A percentile compares a stretch with the other conserved stretches of the same genome.
phyloP scores from a whole-genome alignment of 2,113 vertebrate genomes.

The Oophaga pumilio region DNA sequence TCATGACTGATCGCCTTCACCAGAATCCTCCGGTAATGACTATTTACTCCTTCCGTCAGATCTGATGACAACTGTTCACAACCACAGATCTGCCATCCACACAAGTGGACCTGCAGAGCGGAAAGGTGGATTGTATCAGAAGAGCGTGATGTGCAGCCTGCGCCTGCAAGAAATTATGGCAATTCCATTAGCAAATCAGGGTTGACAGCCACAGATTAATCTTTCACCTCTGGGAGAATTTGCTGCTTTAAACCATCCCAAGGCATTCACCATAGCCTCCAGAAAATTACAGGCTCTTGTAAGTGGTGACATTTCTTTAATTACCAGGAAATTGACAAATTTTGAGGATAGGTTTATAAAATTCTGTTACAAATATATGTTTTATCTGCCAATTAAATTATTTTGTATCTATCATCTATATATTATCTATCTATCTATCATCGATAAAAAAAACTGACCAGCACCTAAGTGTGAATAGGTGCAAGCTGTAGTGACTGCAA shows the following conservation, averaged over 20 bases:
- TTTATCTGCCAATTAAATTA: neutral
- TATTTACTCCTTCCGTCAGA: neutral
- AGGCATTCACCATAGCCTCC: slow-evolving; percentile 21
- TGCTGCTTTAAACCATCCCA: slow-evolving; percentile 16
- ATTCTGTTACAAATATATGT: neutral
- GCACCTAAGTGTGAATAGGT: too few relatives aligned
- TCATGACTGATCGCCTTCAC: neutral
- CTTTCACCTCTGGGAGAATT: slow-evolving; percentile 41
- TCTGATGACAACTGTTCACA: neutral
- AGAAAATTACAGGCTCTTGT: slow-evolving; percentile 33
- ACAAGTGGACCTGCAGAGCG: neutral
- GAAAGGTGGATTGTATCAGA: neutral
- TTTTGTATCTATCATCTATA: neutral
- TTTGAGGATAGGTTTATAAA: slow-evolving; percentile 4
- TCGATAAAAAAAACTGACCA: neutral
- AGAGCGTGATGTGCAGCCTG: neutral
- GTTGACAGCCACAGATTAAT: slow-evolving; percentile 33
- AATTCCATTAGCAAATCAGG: slow-evolving; percentile 45
- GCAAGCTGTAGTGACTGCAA: too few relatives aligned
- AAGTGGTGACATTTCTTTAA: slow-evolving; percentile 46
- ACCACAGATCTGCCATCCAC: neutral
- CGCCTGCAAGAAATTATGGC: slow-evolving; percentile 16
- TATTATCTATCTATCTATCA: neutral
- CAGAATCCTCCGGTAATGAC: neutral
- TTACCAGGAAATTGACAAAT: slow-evolving; percentile 56